Evolutionary conservation across 2,888 invertebrate genomes (phyloP).

Genomic region (Erynnis tages): DNA sequence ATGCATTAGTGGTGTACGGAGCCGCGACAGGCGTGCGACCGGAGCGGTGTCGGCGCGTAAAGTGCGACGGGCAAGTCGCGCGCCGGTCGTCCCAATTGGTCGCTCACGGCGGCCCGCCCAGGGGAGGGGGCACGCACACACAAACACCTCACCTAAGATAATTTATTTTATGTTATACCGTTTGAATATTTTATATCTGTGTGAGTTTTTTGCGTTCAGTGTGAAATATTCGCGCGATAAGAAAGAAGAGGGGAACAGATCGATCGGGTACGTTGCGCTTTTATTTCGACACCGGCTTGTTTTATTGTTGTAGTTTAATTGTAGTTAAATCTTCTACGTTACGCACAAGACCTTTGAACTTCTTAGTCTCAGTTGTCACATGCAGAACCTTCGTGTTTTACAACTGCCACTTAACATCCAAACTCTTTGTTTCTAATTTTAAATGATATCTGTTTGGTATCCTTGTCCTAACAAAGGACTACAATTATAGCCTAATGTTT

Average conservation of each 20-base stretch:
- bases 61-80: conserved; percentile 72
- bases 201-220: conserved; percentile 82
- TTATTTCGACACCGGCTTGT: conserved; percentile 64
- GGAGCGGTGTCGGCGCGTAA: conserved; percentile 50
- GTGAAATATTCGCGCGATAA: conserved; percentile 82
- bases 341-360: conserved; percentile 1
- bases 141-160: conserved; percentile 74
- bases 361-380: conserved; percentile 15
- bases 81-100: conserved; percentile 82
- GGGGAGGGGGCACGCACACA: conserved; percentile 76
- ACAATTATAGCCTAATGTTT: too few relatives aligned
- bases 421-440: neutral
- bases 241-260: conserved; percentile 81
- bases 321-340: conserved; percentile 39
- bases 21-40: conserved; percentile 40
- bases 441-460: too few relatives aligned
- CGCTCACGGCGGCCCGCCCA: conserved; percentile 68
- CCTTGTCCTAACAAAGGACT: too few relatives aligned
- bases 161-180: conserved; percentile 82
- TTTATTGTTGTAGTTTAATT: conserved; percentile 65
- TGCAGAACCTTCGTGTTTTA: conserved; percentile 4
- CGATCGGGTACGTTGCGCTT: conserved; percentile 78
- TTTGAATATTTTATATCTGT: conserved; percentile 82
- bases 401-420: neutral
- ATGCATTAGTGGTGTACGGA: neutral